phyloP scores from a whole-genome alignment of 2,113 vertebrate genomes.

The Nettapus auritus region DNA sequence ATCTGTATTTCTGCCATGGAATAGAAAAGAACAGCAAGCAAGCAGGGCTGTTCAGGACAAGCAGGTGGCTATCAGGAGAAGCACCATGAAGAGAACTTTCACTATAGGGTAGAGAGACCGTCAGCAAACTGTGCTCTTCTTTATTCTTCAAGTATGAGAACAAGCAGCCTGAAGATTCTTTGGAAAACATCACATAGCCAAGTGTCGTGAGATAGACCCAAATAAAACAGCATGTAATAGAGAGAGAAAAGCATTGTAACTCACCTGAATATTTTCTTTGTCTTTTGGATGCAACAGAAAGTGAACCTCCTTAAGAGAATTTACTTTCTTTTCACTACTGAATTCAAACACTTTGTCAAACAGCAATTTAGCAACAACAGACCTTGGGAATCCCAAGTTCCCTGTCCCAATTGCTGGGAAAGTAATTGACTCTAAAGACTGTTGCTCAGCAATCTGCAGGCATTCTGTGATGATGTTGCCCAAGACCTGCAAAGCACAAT shows the following conservation, averaged over 20 bases:
- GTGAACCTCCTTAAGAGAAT: conserved; percentile 79
- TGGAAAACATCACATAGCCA: background rate
- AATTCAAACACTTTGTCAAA: conserved; percentile 82
- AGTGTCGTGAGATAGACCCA: background rate
- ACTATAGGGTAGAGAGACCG: background rate
- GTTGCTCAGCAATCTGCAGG: conserved; percentile 76
- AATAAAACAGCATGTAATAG: background rate
- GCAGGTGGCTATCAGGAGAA: background rate
- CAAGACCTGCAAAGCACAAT: conserved; percentile 77
- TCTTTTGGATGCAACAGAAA: conserved; percentile 83
- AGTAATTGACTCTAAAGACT: conserved; percentile 80
- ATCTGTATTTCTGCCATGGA: background rate
- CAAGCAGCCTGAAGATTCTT: background rate
- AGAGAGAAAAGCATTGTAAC: background rate
- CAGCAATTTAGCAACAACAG: conserved; percentile 76
- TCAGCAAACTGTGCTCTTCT: background rate
- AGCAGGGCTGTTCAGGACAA: background rate
- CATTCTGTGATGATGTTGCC: conserved; percentile 78
- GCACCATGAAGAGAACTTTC: background rate
- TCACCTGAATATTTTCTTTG: conserved; percentile 82
- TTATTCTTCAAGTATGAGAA: background rate
- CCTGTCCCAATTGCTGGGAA: conserved; percentile 92
- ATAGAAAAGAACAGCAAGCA: background rate
- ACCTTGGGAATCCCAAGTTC: conserved; percentile 83
- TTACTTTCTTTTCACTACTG: conserved; percentile 71